Evolutionary conservation across 2,797 vertebrate genomes (phyloP), one percentile per base, ranked within the genome.

Genomic region (Phoxinus dragarum): DNA sequence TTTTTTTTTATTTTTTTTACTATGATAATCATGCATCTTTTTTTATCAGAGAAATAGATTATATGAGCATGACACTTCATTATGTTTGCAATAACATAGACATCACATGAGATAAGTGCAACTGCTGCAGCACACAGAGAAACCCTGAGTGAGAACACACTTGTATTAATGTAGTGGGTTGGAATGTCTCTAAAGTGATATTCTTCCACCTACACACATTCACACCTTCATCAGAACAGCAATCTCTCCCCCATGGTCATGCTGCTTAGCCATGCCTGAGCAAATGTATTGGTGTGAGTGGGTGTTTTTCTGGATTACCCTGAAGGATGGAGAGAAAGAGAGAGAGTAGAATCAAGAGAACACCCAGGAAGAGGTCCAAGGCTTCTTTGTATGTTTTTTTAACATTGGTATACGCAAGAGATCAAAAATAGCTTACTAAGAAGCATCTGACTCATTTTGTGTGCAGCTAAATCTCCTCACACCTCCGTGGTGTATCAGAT

Each of bases 341-440:
- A 93, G 66, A 73, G 74, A 56, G 75, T 73, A 87, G 83, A 44
- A 85, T n/a, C 49, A 52, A 83, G 67, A 87, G 90, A 87, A 64
- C 49, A 85, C 74, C 79, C 67, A 88, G 84, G 81, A 84, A 80
- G 64, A 81, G 78, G 56, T 88, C 86, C 82, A 86, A 83, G 80
- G 85, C 73, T 84, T 84, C 69, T 86, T 85, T 86, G 47, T 77
- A 82, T 66, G 16, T 86, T 79, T 84, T 56, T 84, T 87, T 71
- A 81, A 68, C 81, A 84, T 82, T 78, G 66, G 54, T 87, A 27
- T 27, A 84, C 73, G 84, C 82, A 86, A 87, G 81, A 17, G 73
- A 91, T 94, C 93, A 89, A 93, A 94, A 96, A 95, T 94, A 94
- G 93, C 94, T 93, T 91, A 87, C 91, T 93, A 93, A 92, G 87